Evolutionary conservation across 37 sponge, comb jelly and placozoan genomes (phyloP).

Genomic region (Ephydatia muelleri): DNA sequence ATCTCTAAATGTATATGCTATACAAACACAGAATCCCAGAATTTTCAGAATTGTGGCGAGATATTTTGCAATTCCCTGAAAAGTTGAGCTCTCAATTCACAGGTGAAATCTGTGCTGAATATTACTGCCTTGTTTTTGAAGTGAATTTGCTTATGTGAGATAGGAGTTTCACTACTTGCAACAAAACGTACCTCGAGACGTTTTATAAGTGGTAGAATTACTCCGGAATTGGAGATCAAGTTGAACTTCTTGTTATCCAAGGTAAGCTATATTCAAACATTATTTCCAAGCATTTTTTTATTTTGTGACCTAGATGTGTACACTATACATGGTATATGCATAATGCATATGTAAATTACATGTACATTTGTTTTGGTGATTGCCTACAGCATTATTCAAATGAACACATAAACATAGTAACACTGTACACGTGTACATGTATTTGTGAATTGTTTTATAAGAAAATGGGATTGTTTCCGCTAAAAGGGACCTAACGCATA

Average conservation of each 20-base stretch:
- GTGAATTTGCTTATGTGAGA: neutral
- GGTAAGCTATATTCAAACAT: slow-evolving; percentile 20
- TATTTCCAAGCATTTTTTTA: neutral
- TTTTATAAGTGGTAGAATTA: slow-evolving; percentile 81
- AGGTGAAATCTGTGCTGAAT: slow-evolving; percentile 30
- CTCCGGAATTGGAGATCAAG: slow-evolving; percentile 93
- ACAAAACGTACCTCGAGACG: slow-evolving; percentile 82
- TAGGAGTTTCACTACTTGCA: slow-evolving; percentile 60
- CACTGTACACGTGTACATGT: too few species aligned
- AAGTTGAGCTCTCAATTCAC: slow-evolving; percentile 78
- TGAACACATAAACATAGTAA: too few species aligned
- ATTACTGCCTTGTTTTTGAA: neutral
- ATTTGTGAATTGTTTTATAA: too few species aligned
- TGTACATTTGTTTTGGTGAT: too few species aligned
- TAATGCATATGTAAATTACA: neutral
- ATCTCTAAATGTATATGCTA: neutral
- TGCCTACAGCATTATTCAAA: too few species aligned
- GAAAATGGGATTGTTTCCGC: too few species aligned
- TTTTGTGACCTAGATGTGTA: neutral
- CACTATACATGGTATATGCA: neutral
- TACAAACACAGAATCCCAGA: slow-evolving; percentile 74
- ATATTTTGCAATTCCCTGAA: slow-evolving; percentile 81
- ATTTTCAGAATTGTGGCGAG: slow-evolving; percentile 88
- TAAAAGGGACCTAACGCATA: too few species aligned
- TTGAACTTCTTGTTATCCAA: slow-evolving; percentile 88